A percentile compares a stretch with the other conserved stretches of the same genome.
Conservation (phyloP, 1,140 invertebrate genomes). For the Drosophila mauritiana region DNA sequence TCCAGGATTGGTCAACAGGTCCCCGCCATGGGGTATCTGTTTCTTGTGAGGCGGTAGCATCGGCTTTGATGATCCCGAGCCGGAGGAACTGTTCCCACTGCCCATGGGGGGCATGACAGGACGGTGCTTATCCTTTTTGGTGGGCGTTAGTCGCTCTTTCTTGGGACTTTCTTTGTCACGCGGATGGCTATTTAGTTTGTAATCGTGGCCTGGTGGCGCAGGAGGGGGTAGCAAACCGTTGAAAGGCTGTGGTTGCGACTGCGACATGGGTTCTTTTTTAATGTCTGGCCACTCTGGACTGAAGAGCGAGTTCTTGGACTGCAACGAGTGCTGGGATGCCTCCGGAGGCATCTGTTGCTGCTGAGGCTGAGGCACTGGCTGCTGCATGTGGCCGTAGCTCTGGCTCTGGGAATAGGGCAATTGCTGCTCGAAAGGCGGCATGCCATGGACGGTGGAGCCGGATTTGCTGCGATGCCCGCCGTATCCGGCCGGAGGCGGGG, state of each 20-base stretch:
- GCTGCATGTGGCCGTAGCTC: constrained; percentile 64
- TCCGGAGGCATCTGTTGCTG: constrained; percentile 35
- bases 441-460: constrained; percentile 72
- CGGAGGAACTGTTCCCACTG: constrained; percentile 19
- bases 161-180: constrained; percentile 71
- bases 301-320: constrained; percentile 72
- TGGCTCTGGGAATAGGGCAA: constrained; percentile 69
- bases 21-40: constrained; percentile 27
- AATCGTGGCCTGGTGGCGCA: constrained; percentile 55
- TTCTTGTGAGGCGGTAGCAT: constrained; percentile 67
- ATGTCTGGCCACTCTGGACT: constrained; percentile 80
- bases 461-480: constrained; percentile 69
- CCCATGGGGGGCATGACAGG: constrained; percentile 28
- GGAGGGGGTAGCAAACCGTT: constrained; percentile 64
- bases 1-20: constrained; percentile 45
- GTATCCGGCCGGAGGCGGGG: constrained; percentile 38
- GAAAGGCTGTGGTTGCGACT: constrained; percentile 39
- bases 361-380: constrained; percentile 31
- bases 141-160: constrained; percentile 69
- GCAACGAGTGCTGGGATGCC: constrained; percentile 17
- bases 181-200: constrained; percentile 66
- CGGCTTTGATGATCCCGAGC: constrained; percentile 35
- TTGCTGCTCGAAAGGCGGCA: constrained; percentile 70
- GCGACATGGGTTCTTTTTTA: constrained; percentile 54
- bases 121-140: constrained; percentile 75